Percentiles rank a stretch among this genome's conserved stretches.
Evolutionary conservation across 2,888 invertebrate genomes (phyloP).

Genomic region (Disparrhopalites patrizii): DNA sequence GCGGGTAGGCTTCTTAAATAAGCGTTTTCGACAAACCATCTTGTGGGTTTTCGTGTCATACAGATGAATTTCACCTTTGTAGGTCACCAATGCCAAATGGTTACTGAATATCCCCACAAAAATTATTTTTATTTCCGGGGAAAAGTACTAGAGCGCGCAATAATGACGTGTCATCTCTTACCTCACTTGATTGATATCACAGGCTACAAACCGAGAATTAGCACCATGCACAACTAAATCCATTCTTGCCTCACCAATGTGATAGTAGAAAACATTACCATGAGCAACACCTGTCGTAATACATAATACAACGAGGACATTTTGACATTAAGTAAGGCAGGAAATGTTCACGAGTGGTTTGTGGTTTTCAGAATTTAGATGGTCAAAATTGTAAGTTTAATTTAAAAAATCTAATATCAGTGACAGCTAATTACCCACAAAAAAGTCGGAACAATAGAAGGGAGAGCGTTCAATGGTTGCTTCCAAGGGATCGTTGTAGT

Average conservation of each 20-base stretch:
- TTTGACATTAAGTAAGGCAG: background rate
- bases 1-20: constrained; percentile 35
- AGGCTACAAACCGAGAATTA: constrained; percentile 38
- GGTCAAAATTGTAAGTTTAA: constrained; percentile 1
- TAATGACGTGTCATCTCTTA: too few relatives aligned
- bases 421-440: constrained; percentile 22
- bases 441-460: constrained; percentile 39
- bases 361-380: background rate
- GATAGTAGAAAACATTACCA: constrained; percentile 42
- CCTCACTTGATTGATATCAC: constrained; percentile 42
- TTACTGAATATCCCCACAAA: constrained; percentile 37
- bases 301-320: background rate
- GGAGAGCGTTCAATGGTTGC: constrained; percentile 35
- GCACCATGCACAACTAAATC: constrained; percentile 39
- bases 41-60: constrained; percentile 38
- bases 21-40: constrained; percentile 31
- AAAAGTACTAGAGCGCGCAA: too few relatives aligned
- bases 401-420: background rate
- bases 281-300: constrained; percentile 34
- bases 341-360: background rate
- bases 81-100: constrained; percentile 36
- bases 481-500: constrained; percentile 34
- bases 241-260: constrained; percentile 35
- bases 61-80: constrained; percentile 39
- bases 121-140: too few relatives aligned